Percentiles rank a stretch among this genome's conserved stretches.
phyloP scores from a whole-genome alignment of 2,888 invertebrate genomes.

The Cordilura impudica region DNA sequence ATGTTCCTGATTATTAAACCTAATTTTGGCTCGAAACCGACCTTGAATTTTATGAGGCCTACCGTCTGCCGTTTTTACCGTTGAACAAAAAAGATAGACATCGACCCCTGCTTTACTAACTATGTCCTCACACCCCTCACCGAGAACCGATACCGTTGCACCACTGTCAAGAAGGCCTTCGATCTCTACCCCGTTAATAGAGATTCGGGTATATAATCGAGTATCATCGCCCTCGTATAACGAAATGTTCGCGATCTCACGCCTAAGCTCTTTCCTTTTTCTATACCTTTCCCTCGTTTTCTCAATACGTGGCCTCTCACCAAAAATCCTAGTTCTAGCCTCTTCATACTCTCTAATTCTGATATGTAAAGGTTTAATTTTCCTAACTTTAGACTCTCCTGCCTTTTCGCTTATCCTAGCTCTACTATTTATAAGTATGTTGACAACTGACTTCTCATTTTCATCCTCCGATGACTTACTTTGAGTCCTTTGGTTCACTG shows the following conservation, averaged over 20 bases:
- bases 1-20: slow-evolving; percentile 8
- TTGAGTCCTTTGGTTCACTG: neutral
- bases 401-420: too few relatives aligned
- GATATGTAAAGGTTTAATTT: too few relatives aligned
- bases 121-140: slow-evolving; percentile 15
- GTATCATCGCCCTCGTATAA: slow-evolving; percentile 18
- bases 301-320: neutral
- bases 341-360: too few relatives aligned
- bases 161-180: slow-evolving; percentile 20
- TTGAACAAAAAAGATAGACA: neutral
- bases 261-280: neutral
- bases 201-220: neutral
- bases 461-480: neutral
- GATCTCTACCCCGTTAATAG: neutral
- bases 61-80: slow-evolving; percentile 14
- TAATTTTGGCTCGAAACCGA: neutral
- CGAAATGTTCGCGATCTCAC: neutral
- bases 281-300: neutral
- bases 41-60: slow-evolving; percentile 23
- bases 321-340: too few relatives aligned
- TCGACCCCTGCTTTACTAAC: neutral
- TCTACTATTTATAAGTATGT: neutral
- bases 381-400: neutral
- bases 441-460: neutral
- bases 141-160: slow-evolving; percentile 8